A percentile compares a stretch with the other conserved stretches of the same genome.
phyloP scores from a whole-genome alignment of 2,888 invertebrate genomes.

The Latheticus oryzae region DNA sequence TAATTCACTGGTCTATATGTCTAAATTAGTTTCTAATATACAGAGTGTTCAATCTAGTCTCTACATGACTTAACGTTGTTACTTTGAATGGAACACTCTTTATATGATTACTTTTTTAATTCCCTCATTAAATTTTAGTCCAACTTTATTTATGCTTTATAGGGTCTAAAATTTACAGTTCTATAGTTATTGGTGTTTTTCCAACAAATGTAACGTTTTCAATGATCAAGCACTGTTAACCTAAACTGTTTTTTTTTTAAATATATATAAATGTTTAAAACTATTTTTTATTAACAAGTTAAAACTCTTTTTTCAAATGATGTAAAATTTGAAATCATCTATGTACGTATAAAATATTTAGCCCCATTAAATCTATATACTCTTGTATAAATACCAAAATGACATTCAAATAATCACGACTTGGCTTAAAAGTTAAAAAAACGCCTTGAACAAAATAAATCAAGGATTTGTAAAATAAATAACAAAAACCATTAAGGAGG shows the following conservation, averaged over 20 bases:
- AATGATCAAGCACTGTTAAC: no score
- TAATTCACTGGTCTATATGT: no score
- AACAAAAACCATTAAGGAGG: neutral
- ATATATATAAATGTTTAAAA: neutral
- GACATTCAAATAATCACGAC: neutral
- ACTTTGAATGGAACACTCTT: no score
- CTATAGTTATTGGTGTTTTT: no score
- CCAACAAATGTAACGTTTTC: no score
- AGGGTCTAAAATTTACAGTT: no score
- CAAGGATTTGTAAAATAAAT: neutral
- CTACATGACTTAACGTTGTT: no score
- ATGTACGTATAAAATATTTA: neutral
- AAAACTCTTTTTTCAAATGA: neutral
- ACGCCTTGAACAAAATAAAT: neutral
- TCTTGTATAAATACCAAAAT: neutral
- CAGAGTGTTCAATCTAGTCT: no score
- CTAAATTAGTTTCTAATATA: no score
- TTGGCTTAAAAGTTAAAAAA: neutral
- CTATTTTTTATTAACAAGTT: neutral
- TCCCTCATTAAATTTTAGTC: no score
- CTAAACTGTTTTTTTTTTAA: neutral
- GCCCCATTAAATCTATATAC: neutral
- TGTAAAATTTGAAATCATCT: neutral
- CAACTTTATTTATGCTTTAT: no score
- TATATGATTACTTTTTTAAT: no score